phyloP scores from a whole-genome alignment of 2,113 vertebrate species.

The Dicentrarchus labrax region DNA sequence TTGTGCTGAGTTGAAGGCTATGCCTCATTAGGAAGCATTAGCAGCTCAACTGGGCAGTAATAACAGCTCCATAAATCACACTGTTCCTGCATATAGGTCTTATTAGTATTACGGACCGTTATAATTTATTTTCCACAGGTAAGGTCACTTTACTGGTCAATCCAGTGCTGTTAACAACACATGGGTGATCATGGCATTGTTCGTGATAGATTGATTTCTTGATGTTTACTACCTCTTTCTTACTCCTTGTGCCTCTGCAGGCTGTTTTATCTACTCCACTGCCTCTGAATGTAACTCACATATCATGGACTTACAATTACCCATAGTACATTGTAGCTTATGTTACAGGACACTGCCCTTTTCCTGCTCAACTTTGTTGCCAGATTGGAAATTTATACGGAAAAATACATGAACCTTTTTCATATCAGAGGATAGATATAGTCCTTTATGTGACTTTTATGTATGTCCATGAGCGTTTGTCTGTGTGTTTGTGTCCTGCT shows the following conservation, averaged over 20 bases:
- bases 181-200: background rate
- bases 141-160: slow-evolving; percentile 50
- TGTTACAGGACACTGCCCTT: background rate
- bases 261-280: background rate
- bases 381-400: background rate
- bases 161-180: slow-evolving; percentile 35
- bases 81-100: slow-evolving; percentile 51
- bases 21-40: slow-evolving; percentile 82
- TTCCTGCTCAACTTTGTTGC: slow-evolving; percentile 2
- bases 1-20: slow-evolving; percentile 72
- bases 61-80: slow-evolving; percentile 81
- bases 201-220: slow-evolving; percentile 30
- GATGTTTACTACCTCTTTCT: slow-evolving; percentile 18
- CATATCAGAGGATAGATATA: background rate
- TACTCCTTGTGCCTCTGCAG: background rate
- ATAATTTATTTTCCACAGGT: slow-evolving; percentile 57
- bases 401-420: background rate
- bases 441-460: background rate
- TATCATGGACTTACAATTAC: slow-evolving; percentile 2
- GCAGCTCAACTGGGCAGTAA: slow-evolving; percentile 79
- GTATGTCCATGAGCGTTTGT: background rate
- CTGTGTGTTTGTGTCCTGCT: slow-evolving; percentile 4
- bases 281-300: slow-evolving; percentile 13
- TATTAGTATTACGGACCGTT: slow-evolving; percentile 37
- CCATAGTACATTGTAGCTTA: background rate